These are phyloP conservation scores for Crepidodera aurea DNA, from an alignment of 2,888 invertebrate genomes.

Conservation along the genomic window DNA sequence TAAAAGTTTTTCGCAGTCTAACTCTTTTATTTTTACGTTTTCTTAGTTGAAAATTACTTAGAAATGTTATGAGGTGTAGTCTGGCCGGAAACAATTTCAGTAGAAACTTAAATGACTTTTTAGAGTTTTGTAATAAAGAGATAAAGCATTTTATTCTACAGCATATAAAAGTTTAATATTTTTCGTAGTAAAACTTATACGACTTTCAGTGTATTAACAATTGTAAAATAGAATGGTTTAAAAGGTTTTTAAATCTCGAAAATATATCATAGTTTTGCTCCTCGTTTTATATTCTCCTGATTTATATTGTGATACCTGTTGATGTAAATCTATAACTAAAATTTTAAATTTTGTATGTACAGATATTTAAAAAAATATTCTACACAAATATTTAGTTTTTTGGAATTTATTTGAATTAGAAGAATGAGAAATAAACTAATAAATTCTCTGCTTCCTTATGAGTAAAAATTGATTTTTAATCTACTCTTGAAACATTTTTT, in stretches of 20 bases:
- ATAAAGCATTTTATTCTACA: conserved; percentile 1
- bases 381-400: too few relatives aligned
- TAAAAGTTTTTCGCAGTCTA: neutral
- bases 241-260: neutral
- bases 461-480: too few relatives aligned
- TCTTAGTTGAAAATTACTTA: conserved; percentile 21
- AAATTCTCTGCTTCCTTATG: too few relatives aligned
- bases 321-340: too few relatives aligned
- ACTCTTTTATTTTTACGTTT: neutral
- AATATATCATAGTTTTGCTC: neutral
- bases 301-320: too few relatives aligned
- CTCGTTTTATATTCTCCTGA: too few relatives aligned
- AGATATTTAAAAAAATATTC: too few relatives aligned
- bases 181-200: neutral
- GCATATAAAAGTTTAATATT: conserved; percentile 1
- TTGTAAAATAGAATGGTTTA: conserved; percentile 8
- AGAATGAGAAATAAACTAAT: too few relatives aligned
- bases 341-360: too few relatives aligned
- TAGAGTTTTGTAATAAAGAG: conserved; percentile 17
- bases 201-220: conserved; percentile 2
- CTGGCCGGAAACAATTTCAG: conserved; percentile 20
- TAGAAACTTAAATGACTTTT: conserved; percentile 22
- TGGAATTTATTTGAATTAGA: too few relatives aligned
- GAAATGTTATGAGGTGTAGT: conserved; percentile 23
- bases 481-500: too few relatives aligned